phyloP scores from a whole-genome alignment of 1,140 invertebrate genomes.

The Mesaphorura yosii region DNA sequence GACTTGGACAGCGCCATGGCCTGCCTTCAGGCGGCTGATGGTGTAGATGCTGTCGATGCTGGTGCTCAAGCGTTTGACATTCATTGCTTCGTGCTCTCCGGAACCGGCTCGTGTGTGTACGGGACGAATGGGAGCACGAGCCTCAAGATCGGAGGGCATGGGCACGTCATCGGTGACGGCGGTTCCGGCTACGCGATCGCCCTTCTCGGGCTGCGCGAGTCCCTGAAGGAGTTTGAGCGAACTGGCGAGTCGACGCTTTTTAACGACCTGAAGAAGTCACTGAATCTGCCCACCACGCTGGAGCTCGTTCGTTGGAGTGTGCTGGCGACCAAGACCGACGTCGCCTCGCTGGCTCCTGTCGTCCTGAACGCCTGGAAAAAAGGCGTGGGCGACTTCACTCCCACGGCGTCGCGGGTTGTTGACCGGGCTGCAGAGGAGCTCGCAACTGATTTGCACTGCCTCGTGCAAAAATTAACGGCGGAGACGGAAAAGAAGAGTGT shows the following conservation, averaged over 20 bases:
- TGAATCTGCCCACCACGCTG: background rate
- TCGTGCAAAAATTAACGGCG: constrained; percentile 12
- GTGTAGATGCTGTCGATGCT: too few relatives aligned
- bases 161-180: background rate
- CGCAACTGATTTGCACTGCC: constrained; percentile 7
- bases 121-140: background rate
- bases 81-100: background rate
- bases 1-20: background rate
- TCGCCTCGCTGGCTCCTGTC: constrained; percentile 14
- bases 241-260: background rate
- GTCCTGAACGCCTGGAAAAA: constrained; percentile 11
- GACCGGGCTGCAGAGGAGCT: constrained; percentile 5
- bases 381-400: too few relatives aligned
- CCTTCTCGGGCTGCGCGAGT: background rate
- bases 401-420: constrained; percentile 1
- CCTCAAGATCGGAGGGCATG: background rate
- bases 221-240: background rate
- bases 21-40: background rate
- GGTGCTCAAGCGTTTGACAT: background rate
- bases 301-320: constrained; percentile 16
- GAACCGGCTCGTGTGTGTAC: background rate
- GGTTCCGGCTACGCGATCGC: background rate
- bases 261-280: constrained; percentile 6
- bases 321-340: constrained; percentile 11
- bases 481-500: background rate